phyloP scores from a whole-genome alignment of 2,888 invertebrate species.

The Lissocephala sabroskyi region DNA sequence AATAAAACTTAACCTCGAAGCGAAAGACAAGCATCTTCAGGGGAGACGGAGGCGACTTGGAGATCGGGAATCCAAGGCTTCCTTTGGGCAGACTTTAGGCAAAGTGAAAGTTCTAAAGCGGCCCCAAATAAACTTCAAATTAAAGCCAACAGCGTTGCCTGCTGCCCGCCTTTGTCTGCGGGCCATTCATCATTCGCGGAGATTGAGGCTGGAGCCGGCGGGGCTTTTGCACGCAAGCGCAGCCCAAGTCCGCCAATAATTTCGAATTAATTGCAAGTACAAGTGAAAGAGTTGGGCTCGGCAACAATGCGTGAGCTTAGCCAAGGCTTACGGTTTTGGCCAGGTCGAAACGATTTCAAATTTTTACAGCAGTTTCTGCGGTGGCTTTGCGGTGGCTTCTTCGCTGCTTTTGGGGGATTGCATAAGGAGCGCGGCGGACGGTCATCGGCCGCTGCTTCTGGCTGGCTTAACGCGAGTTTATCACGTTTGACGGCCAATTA shows the following conservation, averaged over 20 bases:
- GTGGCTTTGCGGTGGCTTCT: slow-evolving; percentile 1
- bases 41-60: no score
- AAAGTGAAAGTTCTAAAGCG: no score
- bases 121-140: no score
- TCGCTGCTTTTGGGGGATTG: slow-evolving; percentile 16
- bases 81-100: no score
- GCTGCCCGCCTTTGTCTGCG: no score
- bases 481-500: slow-evolving; percentile 52
- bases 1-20: slow-evolving; percentile 45
- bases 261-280: slow-evolving; percentile 18
- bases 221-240: no score
- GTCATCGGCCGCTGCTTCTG: slow-evolving; percentile 17
- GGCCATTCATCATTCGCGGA: no score
- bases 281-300: neutral
- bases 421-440: slow-evolving; percentile 21
- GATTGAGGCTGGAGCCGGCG: no score
- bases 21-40: neutral
- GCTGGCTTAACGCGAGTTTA: slow-evolving; percentile 14
- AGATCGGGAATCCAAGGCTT: no score
- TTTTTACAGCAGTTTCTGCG: neutral
- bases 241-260: slow-evolving; percentile 4
- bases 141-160: no score
- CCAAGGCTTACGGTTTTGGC: neutral
- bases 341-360: neutral
- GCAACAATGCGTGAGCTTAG: neutral